These are phyloP conservation scores for Limnephilus rhombicus DNA, from an alignment of 2,888 invertebrate genomes.

Conservation along the genomic window DNA sequence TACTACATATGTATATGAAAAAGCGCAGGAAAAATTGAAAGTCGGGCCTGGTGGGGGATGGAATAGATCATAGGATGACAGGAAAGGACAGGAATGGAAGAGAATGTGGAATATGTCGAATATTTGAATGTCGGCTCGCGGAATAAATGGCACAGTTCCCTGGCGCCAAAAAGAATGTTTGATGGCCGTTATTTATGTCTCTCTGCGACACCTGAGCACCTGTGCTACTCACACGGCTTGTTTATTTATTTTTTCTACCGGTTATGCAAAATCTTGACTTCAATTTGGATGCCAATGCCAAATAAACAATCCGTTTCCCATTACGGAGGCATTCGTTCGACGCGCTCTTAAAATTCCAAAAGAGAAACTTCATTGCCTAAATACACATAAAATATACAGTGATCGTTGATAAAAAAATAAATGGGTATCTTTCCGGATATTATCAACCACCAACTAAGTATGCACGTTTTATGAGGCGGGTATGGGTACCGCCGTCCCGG, in stretches of 20 bases:
- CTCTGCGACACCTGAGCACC: conserved; percentile 59
- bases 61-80: neutral
- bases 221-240: neutral
- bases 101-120: neutral
- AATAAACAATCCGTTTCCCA: conserved; percentile 34
- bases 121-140: neutral
- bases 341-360: neutral
- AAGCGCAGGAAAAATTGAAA: neutral
- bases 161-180: conserved; percentile 37
- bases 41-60: neutral
- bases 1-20: neutral
- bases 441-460: neutral
- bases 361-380: neutral
- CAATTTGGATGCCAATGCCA: neutral
- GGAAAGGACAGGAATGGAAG: neutral
- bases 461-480: no score
- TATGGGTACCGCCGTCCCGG: no score
- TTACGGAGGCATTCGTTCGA: conserved; percentile 28
- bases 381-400: neutral
- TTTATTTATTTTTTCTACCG: conserved; percentile 38
- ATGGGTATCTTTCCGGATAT: neutral
- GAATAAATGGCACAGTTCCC: conserved; percentile 13
- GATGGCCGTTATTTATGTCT: conserved; percentile 62
- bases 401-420: neutral
- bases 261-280: conserved; percentile 36